Evolutionary conservation across 2,888 invertebrate species (phyloP), one percentile per base, ranked within the genome.

Genomic region (Thereva unica): DNA sequence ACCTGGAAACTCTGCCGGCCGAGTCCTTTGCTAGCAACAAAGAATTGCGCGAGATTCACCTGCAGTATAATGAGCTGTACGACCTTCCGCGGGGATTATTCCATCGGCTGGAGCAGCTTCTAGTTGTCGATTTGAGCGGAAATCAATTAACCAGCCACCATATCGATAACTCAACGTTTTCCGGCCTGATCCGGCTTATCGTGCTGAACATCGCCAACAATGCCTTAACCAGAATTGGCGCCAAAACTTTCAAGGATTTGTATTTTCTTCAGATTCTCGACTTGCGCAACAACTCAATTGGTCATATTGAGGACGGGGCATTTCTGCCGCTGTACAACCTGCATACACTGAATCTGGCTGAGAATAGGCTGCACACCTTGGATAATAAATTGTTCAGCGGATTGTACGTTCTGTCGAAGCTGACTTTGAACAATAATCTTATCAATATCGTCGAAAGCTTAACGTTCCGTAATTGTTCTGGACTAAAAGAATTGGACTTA

Each of bases 261-360:
- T 91, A 90, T 77, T 91, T 92, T 76, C 83, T 95, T 66, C 93
- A 93, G 84, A 92, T 92, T 71, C 84, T 95, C 66, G 91, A 92
- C 78, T 83, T 95, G 74, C 87, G 90, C 75, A 93, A 93, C 78
- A 95, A 95, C 78, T 90, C 91, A 6, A 91, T 95, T 75, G 90
- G 90, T n/a, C 91, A 90, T 76, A 89, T 94, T 72, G 92, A 92
- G 83, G 91, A 92, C 75, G 91, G 92, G 76, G 91, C 94, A 54
- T 95, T 96, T 76, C 79, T 91, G 75, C 92, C 93, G 1, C 84
- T 95, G 56, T 92, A 93, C 81, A 94, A 95, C 80, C 83, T 96
- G 73, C 92, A 94, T 79, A 93, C 93, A 5, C 82, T 96, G 59
- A 95, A 95, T 78, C 82, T 96, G 71, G 92, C 94, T 45, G 91